Evolutionary conservation across 2,888 invertebrate genomes (phyloP), one percentile per base, ranked within the genome.

Genomic region (Dysmachus trigonus): DNA sequence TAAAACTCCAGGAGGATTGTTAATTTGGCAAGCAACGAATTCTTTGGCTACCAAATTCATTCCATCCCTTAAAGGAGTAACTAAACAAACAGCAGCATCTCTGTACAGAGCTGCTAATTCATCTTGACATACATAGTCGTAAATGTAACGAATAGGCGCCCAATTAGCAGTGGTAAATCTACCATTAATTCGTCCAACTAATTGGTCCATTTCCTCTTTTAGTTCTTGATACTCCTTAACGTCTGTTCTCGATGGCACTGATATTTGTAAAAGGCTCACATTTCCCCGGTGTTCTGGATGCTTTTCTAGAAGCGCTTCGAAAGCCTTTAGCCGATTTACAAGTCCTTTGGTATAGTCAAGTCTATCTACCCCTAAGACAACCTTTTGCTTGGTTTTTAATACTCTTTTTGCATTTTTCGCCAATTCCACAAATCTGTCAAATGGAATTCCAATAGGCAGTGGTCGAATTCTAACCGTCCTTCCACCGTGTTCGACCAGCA

Each of bases 1-100:
- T 51, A 98, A 92, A 0, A 98, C 97, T 2, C 98, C 98, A 0
- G 96, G 97, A 0, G 96, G 95, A 31, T 94, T 94, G 89, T 97
- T 97, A 47, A 97, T 97, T 92, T 98, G 97, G 90, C 97, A 97
- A 1, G 98, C 98, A 0, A 97, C 97, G 90, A 97, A 98, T 91
- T 98, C 98, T 91, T 98, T 98, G 7, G 97, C 97, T 0, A 98
- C 97, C 85, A 98, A 93, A 92, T 98, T 98, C 97, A 98, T 98
- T 82, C 97, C 97, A 89, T 97, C 97, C 84, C 98, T 93, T 2
- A 98, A 91, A 0, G 98, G 98, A 0, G 97, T 97, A 0, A 98
- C 97, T 62, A 98, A 92, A 41, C 97, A 97, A 0, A 98, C 97
- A 0, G 97, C 95, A 0, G 97, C 95, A 89, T 97, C 97, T 27